These are phyloP conservation scores for Poeciliopsis retropinna DNA, from an alignment of 2,113 vertebrate species.

Conservation along the genomic window DNA sequence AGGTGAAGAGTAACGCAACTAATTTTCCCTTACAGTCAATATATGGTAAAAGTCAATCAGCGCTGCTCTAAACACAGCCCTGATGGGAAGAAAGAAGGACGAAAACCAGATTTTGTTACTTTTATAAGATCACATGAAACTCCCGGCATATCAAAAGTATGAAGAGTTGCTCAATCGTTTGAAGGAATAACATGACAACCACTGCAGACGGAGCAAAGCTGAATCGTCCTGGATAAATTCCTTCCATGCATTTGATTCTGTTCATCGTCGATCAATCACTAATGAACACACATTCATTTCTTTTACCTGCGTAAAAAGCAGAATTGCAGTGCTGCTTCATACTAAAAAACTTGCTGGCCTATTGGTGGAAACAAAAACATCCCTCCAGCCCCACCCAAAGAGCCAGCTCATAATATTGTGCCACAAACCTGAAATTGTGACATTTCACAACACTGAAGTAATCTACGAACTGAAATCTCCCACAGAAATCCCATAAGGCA, in stretches of 20 bases:
- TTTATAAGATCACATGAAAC: neutral
- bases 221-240: neutral
- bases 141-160: conserved; percentile 23
- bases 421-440: conserved; percentile 48
- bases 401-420: conserved; percentile 51
- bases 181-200: conserved; percentile 27
- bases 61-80: too few species aligned
- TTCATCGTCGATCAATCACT: conserved; percentile 4
- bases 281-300: conserved; percentile 38
- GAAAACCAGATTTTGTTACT: conserved; percentile 5
- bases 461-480: conserved; percentile 16
- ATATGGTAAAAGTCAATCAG: neutral
- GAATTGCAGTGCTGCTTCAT: conserved; percentile 52
- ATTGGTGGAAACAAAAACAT: conserved; percentile 72
- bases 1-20: neutral
- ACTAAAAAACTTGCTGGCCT: conserved; percentile 32
- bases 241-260: neutral
- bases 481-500: neutral
- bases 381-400: conserved; percentile 55
- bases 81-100: too few species aligned
- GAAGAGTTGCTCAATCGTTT: conserved; percentile 27
- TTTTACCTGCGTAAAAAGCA: conserved; percentile 25
- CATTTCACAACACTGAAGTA: conserved; percentile 35
- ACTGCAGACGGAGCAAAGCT: conserved; percentile 7
- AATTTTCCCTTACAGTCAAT: neutral